phyloP scores from a whole-genome alignment of 2,797 vertebrate species.

The Chaetophractus vellerosus region DNA sequence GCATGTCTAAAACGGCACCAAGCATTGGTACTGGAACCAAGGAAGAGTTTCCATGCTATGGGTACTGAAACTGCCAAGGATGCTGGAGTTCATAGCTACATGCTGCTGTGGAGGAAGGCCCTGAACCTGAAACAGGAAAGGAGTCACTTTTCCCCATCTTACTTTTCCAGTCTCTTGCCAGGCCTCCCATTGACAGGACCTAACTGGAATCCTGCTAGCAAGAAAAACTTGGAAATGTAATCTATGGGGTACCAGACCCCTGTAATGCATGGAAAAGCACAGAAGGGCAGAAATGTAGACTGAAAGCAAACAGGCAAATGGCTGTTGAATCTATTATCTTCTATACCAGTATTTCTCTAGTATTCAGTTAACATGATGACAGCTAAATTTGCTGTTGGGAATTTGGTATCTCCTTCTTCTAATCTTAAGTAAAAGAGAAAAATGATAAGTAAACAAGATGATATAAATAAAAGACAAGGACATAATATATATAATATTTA shows the following conservation, averaged over 20 bases:
- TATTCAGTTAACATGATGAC: neutral
- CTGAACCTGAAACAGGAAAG: neutral
- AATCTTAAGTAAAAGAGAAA: constrained; percentile 1
- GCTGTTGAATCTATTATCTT: neutral
- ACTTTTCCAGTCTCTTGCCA: constrained; percentile 40
- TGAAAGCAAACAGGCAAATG: neutral
- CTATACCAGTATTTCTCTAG: neutral
- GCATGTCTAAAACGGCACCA: neutral
- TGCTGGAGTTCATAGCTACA: neutral
- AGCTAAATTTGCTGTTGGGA: neutral
- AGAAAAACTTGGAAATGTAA: constrained; percentile 17
- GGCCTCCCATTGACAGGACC: neutral
- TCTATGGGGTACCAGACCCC: neutral
- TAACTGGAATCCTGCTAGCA: constrained; percentile 27
- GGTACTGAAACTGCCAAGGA: neutral
- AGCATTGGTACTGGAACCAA: neutral
- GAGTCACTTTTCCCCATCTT: neutral
- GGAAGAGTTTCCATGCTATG: neutral
- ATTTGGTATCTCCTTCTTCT: constrained; percentile 2
- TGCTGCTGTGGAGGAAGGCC: neutral
- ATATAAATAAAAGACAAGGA: neutral
- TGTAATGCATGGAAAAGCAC: neutral
- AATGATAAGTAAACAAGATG: neutral
- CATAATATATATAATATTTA: neutral
- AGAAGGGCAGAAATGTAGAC: neutral